Percentiles rank a stretch among this genome's conserved stretches.
Evolutionary conservation across 1,140 invertebrate genomes (phyloP).

Genomic region (Drosophila nigromelanica): DNA sequence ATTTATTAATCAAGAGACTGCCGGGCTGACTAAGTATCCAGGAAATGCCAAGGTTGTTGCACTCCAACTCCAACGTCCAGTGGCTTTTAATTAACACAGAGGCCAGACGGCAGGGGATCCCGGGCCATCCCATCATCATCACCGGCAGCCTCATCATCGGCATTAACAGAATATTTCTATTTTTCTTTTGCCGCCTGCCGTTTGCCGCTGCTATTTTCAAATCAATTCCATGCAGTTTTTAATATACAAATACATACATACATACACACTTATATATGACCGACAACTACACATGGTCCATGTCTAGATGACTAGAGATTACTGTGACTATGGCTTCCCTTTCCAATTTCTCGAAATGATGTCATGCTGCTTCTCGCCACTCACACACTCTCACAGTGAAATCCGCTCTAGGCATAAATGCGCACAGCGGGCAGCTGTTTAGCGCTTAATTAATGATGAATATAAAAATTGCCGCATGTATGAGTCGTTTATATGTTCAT

Average conservation of each 20-base stretch:
- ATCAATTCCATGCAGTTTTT: conserved; percentile 80
- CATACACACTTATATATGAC: conserved; percentile 2
- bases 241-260: conserved; percentile 34
- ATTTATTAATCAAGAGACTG: conserved; percentile 59
- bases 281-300: conserved; percentile 32
- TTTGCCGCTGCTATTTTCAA: conserved; percentile 68
- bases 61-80: conserved; percentile 75
- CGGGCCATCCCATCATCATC: conserved; percentile 1
- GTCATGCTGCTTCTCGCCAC: conserved; percentile 61
- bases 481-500: conserved; percentile 2
- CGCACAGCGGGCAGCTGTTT: conserved; percentile 73
- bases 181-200: conserved; percentile 37
- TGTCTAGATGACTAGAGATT: conserved; percentile 11
- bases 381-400: conserved; percentile 16
- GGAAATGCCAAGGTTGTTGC: conserved; percentile 81
- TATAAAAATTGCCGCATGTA: conserved; percentile 74
- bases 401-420: conserved; percentile 53
- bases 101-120: conserved; percentile 55
- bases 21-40: conserved; percentile 76
- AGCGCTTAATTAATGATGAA: conserved; percentile 82
- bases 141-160: conserved; percentile 20
- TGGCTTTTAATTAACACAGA: conserved; percentile 81
- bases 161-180: conserved; percentile 50
- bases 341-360: conserved; percentile 72
- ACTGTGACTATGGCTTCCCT: conserved; percentile 35